Evolutionary conservation across 2,113 vertebrate species (phyloP).

Genomic region (Neogobius melanostomus): DNA sequence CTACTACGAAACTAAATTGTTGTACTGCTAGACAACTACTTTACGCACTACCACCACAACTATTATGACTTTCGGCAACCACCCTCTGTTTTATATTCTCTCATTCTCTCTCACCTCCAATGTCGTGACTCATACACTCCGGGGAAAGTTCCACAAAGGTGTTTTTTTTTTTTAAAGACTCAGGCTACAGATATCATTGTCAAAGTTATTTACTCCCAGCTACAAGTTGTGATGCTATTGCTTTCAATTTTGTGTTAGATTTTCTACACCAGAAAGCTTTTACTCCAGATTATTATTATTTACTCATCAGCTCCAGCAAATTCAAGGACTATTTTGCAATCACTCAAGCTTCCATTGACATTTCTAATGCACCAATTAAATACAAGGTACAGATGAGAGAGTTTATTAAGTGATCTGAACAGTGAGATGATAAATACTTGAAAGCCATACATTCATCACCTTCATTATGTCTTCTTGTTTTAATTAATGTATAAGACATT

Average conservation of each 20-base stretch:
- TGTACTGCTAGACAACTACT: too few relatives aligned
- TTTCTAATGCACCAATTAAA: background rate
- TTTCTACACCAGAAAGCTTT: background rate
- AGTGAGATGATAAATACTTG: background rate
- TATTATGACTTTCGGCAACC: too few relatives aligned
- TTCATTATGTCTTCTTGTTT: too few relatives aligned
- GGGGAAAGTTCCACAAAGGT: background rate
- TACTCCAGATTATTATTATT: background rate
- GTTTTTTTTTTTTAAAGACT: background rate
- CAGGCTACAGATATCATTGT: background rate
- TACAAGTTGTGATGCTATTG: background rate
- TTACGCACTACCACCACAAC: too few relatives aligned
- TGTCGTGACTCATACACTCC: background rate
- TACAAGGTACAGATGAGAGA: background rate
- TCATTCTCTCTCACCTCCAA: background rate
- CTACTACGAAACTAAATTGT: too few relatives aligned
- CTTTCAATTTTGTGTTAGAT: background rate
- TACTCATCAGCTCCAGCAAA: background rate
- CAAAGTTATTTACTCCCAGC: background rate
- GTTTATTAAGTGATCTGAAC: background rate
- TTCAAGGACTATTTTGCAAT: background rate
- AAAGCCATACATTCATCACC: background rate
- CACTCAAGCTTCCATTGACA: background rate
- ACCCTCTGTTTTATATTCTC: background rate
- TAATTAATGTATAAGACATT: too few relatives aligned